Evolutionary conservation across 2,797 vertebrate species (phyloP), one percentile per base, ranked within the genome.

Genomic region (Sebastes ruberrimus): DNA sequence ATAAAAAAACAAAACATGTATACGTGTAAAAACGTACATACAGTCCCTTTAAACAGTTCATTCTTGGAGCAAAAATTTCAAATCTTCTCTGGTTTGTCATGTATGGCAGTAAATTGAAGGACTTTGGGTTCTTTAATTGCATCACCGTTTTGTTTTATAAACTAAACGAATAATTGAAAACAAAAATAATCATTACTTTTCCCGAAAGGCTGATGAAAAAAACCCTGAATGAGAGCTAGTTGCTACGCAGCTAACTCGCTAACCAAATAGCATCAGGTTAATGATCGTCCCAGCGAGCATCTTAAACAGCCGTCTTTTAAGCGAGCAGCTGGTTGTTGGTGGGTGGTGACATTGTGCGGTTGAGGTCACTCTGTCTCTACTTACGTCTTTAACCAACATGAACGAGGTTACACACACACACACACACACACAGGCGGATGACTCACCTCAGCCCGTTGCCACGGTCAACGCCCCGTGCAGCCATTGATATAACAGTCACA

Each of bases 391-490:
- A 28, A 59, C 59, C 42, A 62, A 33, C 38, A 53, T 61, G 53
- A 56, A 55, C 22, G 2, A 55, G 53, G 53, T 28, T 28, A 69
- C n/a, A 78, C 28, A 84, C 62, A 84, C 66, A 49, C 65, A 68
- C 65, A 53, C 64, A 67, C 53, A 75, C 62, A 77, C 42, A 84
- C 22, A 76, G 46, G 11, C 25, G 5, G 35, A 79, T 94, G 89
- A 87, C 53, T 92, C 85, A 86, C 69, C 56, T 53, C 57, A 38
- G 72, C 85, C 74, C 33, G 89, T 94, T 93, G 85, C 92, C 76
- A 87, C 86, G 87, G 86, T 66, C 86, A 88, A 64, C 55, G 62
- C 73, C 82, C 35, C n/a, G 16, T 74, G 76, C 13, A 78, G 86
- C 88, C 71, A 76, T 68, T 72, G 69, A 75, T 88, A 85, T 61